Percentiles rank a stretch among this genome's conserved stretches.
These are phyloP conservation scores for Hylia prasina DNA, from an alignment of 2,113 vertebrate species.

Conservation along the genomic window DNA sequence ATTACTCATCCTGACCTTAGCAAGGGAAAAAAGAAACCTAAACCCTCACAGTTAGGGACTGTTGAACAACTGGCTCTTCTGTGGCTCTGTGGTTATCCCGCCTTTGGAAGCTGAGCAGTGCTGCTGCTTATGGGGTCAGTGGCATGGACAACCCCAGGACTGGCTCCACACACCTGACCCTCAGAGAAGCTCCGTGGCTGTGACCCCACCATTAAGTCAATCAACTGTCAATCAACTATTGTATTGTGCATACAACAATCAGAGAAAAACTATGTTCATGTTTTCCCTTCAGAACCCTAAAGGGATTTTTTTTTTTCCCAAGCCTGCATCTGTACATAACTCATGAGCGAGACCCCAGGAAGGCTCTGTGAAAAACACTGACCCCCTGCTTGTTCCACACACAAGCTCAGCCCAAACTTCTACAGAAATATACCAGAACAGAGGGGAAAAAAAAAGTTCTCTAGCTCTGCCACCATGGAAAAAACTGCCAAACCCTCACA, in stretches of 20 bases:
- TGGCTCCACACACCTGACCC: neutral
- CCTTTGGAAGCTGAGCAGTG: neutral
- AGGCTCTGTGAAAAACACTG: neutral
- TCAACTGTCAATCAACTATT: neutral
- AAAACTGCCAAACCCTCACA: neutral
- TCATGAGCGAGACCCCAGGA: neutral
- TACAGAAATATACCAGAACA: neutral
- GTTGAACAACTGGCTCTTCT: neutral
- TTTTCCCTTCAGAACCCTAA: neutral
- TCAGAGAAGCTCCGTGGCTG: neutral
- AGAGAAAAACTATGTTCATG: neutral
- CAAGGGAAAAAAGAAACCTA: no score
- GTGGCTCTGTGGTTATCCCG: rapidly evolving
- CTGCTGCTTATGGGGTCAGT: rapidly evolving
- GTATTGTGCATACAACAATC: neutral
- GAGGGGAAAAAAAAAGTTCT: neutral
- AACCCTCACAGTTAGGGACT: neutral
- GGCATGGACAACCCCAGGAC: neutral
- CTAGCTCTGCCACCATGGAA: neutral
- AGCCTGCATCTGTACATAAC: neutral
- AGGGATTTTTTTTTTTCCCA: neutral
- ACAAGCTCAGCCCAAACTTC: neutral
- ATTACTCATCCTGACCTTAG: no score
- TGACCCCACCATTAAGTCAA: neutral
- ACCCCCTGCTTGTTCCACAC: no score